A percentile compares a stretch with the other conserved stretches of the same genome.
Evolutionary conservation across 2,797 vertebrate species (phyloP).

Genomic region (Hoplostethus mediterraneus): DNA sequence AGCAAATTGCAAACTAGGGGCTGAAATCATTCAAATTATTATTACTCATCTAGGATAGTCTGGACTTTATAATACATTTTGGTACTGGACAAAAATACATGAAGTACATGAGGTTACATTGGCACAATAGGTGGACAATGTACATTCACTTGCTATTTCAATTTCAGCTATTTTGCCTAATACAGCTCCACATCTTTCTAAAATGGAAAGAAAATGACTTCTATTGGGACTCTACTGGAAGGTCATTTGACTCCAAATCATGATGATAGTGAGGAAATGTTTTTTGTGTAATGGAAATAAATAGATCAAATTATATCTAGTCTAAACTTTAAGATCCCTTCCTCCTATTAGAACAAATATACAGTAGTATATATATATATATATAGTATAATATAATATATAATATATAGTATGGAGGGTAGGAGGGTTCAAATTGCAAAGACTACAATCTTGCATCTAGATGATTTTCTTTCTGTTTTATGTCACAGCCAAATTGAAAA

Average conservation of each 20-base stretch:
- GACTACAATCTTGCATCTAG: too few species aligned
- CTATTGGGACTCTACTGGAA: not conserved
- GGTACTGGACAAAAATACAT: constrained; percentile 32
- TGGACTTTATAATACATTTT: constrained; percentile 45
- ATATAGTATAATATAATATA: too few species aligned
- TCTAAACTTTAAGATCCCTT: too few species aligned
- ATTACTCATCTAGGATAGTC: constrained; percentile 30
- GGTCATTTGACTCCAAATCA: not conserved
- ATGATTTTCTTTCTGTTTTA: too few species aligned
- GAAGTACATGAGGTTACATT: constrained; percentile 4
- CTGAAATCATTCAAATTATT: constrained; percentile 62
- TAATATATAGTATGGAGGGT: too few species aligned
- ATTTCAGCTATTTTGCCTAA: not conserved
- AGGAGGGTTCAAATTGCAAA: too few species aligned
- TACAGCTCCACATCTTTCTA: not conserved
- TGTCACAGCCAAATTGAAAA: too few species aligned
- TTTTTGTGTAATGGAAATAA: too few species aligned
- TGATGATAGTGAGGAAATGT: not conserved
- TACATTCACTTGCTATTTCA: constrained; percentile 23
- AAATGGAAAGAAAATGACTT: not conserved
- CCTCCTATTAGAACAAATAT: too few species aligned
- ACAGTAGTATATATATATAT: too few species aligned
- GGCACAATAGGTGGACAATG: not conserved
- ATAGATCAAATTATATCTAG: too few species aligned
- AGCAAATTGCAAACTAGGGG: constrained; percentile 66